Conservation (phyloP, 2,797 vertebrate species). For the Clarias platycephalus region DNA sequence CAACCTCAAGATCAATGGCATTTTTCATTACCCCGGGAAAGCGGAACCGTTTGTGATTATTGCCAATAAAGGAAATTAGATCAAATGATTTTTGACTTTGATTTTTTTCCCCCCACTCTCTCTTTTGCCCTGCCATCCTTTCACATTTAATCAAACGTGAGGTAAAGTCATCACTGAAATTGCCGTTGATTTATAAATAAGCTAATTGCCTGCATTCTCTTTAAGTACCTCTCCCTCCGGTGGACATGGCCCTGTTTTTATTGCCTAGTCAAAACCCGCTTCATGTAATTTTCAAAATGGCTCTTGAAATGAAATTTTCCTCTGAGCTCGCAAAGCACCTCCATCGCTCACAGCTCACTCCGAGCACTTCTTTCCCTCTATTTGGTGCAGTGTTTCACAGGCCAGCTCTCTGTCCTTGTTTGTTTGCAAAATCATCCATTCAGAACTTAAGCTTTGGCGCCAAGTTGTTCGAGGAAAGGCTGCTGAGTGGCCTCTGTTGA, state of each 20-base stretch:
- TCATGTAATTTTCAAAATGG: slow-evolving; percentile 70
- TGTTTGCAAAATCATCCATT: slow-evolving; percentile 54
- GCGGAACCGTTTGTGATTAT: slow-evolving; percentile 66
- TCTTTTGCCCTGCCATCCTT: slow-evolving; percentile 61
- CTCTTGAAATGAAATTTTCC: slow-evolving; percentile 65
- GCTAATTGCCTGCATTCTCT: slow-evolving; percentile 89
- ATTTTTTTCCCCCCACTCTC: slow-evolving; percentile 63
- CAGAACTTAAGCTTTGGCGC: slow-evolving; percentile 32
- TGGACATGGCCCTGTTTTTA: slow-evolving; percentile 64
- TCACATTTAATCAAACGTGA: slow-evolving; percentile 85
- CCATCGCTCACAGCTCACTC: slow-evolving; percentile 54
- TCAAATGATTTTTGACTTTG: slow-evolving; percentile 81
- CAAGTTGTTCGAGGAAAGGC: slow-evolving; percentile 45
- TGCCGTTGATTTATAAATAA: slow-evolving; percentile 95
- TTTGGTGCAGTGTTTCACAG: slow-evolving; percentile 26
- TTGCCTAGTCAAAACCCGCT: slow-evolving; percentile 66
- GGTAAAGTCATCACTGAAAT: slow-evolving; percentile 90
- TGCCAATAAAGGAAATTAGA: slow-evolving; percentile 75
- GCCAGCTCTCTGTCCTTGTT: slow-evolving; percentile 49
- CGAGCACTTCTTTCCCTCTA: slow-evolving; percentile 49
- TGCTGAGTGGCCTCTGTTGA: slow-evolving; percentile 48
- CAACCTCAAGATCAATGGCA: slow-evolving; percentile 65
- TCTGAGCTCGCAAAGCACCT: slow-evolving; percentile 49
- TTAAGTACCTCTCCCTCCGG: slow-evolving; percentile 80
- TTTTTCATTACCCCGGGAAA: slow-evolving; percentile 67